phyloP scores from a whole-genome alignment of 1,140 invertebrate species.

The Calosoma granatense region DNA sequence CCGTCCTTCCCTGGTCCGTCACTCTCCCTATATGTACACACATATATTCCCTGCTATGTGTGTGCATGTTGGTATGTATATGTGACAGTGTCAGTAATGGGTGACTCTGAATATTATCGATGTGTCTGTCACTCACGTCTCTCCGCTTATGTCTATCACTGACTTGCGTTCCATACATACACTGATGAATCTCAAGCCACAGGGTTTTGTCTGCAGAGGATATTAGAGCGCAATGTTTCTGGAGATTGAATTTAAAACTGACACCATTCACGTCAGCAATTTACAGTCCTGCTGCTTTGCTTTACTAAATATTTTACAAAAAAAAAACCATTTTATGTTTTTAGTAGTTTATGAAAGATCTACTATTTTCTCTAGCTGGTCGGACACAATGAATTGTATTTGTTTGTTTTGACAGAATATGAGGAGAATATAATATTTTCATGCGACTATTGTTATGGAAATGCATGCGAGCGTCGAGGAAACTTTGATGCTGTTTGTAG shows the following conservation, averaged over 20 bases:
- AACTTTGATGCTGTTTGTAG: background rate
- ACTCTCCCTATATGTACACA: background rate
- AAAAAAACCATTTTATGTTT: no score
- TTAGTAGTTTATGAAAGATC: no score
- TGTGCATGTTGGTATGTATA: background rate
- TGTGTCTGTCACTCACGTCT: constrained; percentile 2
- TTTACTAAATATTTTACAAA: no score
- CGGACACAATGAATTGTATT: no score
- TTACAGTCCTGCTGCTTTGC: background rate
- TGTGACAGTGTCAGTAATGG: background rate
- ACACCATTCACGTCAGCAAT: no score
- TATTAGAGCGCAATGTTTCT: background rate
- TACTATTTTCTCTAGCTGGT: no score
- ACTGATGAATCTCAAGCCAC: background rate
- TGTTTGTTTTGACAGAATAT: no score
- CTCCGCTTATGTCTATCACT: background rate
- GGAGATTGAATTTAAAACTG: background rate
- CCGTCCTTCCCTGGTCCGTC: constrained; percentile 16
- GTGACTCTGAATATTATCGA: constrained; percentile 6
- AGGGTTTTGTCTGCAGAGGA: background rate
- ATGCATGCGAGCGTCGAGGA: background rate
- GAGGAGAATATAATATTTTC: constrained; percentile 18
- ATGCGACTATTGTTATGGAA: constrained; percentile 1
- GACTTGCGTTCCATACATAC: background rate
- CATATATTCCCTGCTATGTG: background rate